A percentile compares a stretch with the other conserved stretches of the same genome.
Conservation (phyloP, 2,888 invertebrate species). For the Taphrorychus bicolor region DNA sequence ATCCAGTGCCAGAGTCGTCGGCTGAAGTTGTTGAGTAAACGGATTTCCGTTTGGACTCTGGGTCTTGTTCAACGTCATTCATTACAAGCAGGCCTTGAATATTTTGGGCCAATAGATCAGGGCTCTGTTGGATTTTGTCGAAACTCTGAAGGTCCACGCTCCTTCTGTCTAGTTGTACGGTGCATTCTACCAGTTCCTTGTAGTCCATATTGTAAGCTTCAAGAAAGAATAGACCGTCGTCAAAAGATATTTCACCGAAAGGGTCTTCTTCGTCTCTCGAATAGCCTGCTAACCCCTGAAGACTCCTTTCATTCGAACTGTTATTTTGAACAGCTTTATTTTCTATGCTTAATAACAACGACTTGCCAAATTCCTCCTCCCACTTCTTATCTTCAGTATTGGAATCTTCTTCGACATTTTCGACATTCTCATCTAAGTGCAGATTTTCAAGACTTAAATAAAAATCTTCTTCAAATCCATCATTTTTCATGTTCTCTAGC, state of each 20-base stretch:
- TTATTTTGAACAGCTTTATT: background rate
- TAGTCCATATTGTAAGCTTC: slow-evolving; percentile 53
- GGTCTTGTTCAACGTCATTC: slow-evolving; percentile 7
- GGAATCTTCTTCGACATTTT: background rate
- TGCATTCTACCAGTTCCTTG: slow-evolving; percentile 49
- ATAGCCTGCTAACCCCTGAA: background rate
- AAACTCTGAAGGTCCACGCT: slow-evolving; percentile 31
- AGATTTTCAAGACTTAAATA: slow-evolving; percentile 23
- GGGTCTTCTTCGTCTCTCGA: slow-evolving; percentile 32
- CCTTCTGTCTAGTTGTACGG: slow-evolving; percentile 45
- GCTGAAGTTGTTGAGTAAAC: slow-evolving; percentile 45
- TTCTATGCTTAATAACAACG: background rate
- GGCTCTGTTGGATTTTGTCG: slow-evolving; percentile 9
- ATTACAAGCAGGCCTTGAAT: slow-evolving; percentile 15
- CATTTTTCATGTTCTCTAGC: slow-evolving; percentile 44
- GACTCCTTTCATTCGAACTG: background rate
- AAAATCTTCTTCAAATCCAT: slow-evolving; percentile 45
- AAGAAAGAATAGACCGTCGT: slow-evolving; percentile 45
- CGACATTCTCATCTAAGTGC: slow-evolving; percentile 1
- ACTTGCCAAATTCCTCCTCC: background rate
- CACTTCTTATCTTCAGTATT: background rate
- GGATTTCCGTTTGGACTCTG: slow-evolving; percentile 43
- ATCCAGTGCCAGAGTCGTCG: slow-evolving; percentile 17
- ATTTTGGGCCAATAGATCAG: slow-evolving; percentile 8
- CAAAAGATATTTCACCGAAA: slow-evolving; percentile 40